A percentile compares a stretch with the other conserved stretches of the same genome.
phyloP scores from a whole-genome alignment of 2,113 vertebrate species.

The Beaufortia kweichowensis region DNA sequence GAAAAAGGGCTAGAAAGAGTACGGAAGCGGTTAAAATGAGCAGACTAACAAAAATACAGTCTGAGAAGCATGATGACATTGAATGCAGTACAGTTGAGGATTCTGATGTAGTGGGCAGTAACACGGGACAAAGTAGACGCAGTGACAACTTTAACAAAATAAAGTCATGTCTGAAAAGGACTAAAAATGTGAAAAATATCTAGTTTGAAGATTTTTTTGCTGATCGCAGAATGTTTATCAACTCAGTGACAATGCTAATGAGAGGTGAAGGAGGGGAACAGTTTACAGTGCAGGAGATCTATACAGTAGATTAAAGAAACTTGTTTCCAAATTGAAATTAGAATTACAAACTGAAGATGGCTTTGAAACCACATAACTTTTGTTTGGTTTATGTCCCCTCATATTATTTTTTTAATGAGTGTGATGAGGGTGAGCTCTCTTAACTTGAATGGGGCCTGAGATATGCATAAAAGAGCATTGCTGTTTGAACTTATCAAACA shows the following conservation, averaged over 20 bases:
- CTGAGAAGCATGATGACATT: background rate
- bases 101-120: background rate
- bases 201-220: background rate
- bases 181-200: background rate
- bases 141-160: background rate
- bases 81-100: background rate
- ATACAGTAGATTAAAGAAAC: background rate
- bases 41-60: background rate
- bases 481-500: too few relatives aligned
- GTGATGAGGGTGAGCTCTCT: too few relatives aligned
- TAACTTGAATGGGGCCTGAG: too few relatives aligned
- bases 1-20: background rate
- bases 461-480: too few relatives aligned
- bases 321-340: background rate
- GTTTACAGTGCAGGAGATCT: background rate
- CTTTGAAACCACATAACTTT: background rate
- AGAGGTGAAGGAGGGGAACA: too few relatives aligned
- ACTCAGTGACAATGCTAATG: too few relatives aligned
- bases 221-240: background rate
- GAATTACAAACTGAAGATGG: constrained; percentile 2
- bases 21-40: background rate
- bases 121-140: background rate
- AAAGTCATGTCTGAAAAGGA: background rate
- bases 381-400: too few relatives aligned
- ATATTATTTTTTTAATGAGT: too few relatives aligned